Evolutionary conservation across 1,140 invertebrate genomes (phyloP), one percentile per base, ranked within the genome.

Genomic region (Monomorium pharaonis): DNA sequence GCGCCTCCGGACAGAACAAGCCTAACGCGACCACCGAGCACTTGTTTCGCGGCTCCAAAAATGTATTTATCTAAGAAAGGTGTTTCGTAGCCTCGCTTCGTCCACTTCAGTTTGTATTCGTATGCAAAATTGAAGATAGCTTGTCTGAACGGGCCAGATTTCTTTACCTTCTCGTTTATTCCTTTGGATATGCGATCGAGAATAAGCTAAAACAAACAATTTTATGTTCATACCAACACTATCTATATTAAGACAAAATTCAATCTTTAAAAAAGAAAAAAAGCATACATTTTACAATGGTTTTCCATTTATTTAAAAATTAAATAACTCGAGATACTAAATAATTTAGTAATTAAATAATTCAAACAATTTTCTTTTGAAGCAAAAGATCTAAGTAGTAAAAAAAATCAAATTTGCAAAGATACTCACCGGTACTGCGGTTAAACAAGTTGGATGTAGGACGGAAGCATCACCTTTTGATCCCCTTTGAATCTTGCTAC

Each of bases 171-270:
- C 88, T 99, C 98, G 93, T 98, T 98, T 80, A 99, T 98, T 72
- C 97, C 98, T 95, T 99, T 99, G 89, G 98, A 99, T 84, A 99
- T 98, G 83, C 99, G 97, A 95, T 99, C 99, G 93, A 99, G 96
- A 84, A 99, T 99, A 24, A 99, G 95, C 97, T 98, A 95, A 12
- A 96, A 96, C 3, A 12, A 96, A 96, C 3, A 44, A 63, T 77
- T 37, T 77, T 24, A 62, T 37, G 44, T 24, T 58, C 7, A 0
- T 30, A 30, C 24, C 3, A 58, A 0, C 12, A 37, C 7, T 72
- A 74, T 0, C 5, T 56, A 9, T 42, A 24, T 14, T 49, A 0
- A 54, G 7, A 47, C 24, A 44, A 67, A 67, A 69, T 16, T 47
- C 47, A 3, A 54, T 54, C 10, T 5, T 12, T 21, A 21, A 21